Evolutionary conservation across 1,140 invertebrate species (phyloP), one percentile per base, ranked within the genome.

Genomic region (Pissodes strobi): DNA sequence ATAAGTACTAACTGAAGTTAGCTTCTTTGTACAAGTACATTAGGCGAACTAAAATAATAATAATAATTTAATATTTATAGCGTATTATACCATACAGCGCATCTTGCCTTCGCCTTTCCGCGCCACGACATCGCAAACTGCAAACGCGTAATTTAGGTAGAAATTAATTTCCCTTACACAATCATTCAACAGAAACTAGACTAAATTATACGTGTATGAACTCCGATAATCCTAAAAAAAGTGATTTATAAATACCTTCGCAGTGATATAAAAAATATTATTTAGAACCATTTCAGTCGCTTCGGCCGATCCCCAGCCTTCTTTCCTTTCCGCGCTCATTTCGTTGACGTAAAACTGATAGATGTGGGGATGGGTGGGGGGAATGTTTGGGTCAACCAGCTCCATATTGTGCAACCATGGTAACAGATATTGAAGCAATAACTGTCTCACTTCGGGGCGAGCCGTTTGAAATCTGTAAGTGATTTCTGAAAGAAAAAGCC

Each of bases 231-330:
- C 21, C 46, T 52, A 53, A 48, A 49, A 43, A 18, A n/a, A 43
- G 5, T 18, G 41, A 43, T n/a, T n/a, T 56, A n/a, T n/a, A n/a
- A n/a, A 76, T 82, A 94, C 92, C 87, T 96, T 97, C 0, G 93
- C 92, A 6, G 96, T 99, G 69, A 99, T 92, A 76, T 98, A 99
- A 78, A 99, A 95, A 0, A 99, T 86, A 82, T 99, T 99, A 78
- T 99, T 99, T 17, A 99, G 84, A 15, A 99, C 93, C 94, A 99
- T 98, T 83, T 99, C 96, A 0, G 97, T 99, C n/a, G 97, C 97
- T 82, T 99, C 94, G 0, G 93, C 93, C 0, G 94, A 97, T 15
- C 97, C 97, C 87, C 96, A 97, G 0, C 95, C 96, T 80, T 97
- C 94, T 52, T 91, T 86, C 4, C 91, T 82, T 1, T 83, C 83